Evolutionary conservation across 2,797 vertebrate genomes (phyloP).

Genomic region (Anguilla megastoma): DNA sequence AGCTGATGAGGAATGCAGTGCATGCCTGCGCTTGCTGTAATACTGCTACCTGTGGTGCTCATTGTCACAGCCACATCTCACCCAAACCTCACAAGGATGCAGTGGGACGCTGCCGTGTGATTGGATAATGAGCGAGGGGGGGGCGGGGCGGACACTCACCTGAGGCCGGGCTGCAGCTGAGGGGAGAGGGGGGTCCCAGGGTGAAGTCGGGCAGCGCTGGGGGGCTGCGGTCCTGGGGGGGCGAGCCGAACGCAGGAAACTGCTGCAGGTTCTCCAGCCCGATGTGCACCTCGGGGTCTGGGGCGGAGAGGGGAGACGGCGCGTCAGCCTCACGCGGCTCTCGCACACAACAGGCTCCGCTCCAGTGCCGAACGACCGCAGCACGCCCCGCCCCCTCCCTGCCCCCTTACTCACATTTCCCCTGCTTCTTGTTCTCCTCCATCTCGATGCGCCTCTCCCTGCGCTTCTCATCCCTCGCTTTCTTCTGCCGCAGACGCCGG

Average conservation of each 20-base stretch:
- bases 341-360: background rate
- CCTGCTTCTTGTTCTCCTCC: constrained; percentile 95
- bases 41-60: background rate
- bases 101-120: background rate
- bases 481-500: constrained; percentile 91
- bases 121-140: background rate
- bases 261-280: constrained; percentile 95
- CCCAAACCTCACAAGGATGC: background rate
- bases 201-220: constrained; percentile 62
- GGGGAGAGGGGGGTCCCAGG: constrained; percentile 67
- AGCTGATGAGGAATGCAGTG: background rate
- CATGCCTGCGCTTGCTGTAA: background rate
- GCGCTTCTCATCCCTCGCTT: constrained; percentile 90
- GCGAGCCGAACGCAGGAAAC: constrained; percentile 90
- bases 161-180: constrained; percentile 82
- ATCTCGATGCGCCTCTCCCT: constrained; percentile 94
- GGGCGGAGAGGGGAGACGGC: background rate
- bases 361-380: no score
- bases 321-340: background rate
- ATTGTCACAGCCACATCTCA: background rate
- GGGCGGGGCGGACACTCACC: constrained; percentile 52
- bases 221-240: constrained; percentile 59
- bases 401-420: constrained; percentile 82
- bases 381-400: background rate
- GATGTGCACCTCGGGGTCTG: constrained; percentile 95